Conservation (phyloP, 2,797 vertebrate genomes). For the Cynopterus sphinx region DNA sequence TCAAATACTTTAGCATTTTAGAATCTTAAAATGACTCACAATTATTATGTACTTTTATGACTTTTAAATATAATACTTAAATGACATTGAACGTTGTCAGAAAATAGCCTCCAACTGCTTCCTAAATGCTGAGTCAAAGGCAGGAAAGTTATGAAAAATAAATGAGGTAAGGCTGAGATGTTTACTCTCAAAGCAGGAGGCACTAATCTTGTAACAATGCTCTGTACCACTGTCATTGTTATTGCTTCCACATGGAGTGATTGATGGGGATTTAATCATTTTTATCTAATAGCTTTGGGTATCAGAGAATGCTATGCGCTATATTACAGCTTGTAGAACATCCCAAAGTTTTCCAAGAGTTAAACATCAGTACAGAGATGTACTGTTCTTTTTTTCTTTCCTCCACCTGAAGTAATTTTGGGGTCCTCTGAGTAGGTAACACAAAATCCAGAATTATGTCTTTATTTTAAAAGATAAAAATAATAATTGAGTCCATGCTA, state of each 20-base stretch:
- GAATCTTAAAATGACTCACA: constrained; percentile 48
- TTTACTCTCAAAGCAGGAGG: constrained; percentile 82
- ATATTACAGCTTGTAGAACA: background rate
- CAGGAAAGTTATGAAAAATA: constrained; percentile 83
- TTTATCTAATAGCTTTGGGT: constrained; percentile 47
- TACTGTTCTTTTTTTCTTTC: background rate
- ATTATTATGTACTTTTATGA: constrained; percentile 49
- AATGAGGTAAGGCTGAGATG: constrained; percentile 83
- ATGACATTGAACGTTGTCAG: constrained; percentile 44
- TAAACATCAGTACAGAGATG: background rate
- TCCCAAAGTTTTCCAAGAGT: background rate
- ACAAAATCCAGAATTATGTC: background rate
- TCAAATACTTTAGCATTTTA: constrained; percentile 45
- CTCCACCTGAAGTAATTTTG: background rate
- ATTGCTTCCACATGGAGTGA: constrained; percentile 61
- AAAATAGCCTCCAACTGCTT: constrained; percentile 80
- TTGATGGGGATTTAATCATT: constrained; percentile 65
- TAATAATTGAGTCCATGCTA: background rate
- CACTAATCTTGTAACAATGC: constrained; percentile 83
- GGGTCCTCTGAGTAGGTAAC: background rate
- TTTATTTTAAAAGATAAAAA: background rate
- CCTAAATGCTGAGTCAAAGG: constrained; percentile 83
- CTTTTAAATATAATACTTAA: constrained; percentile 46
- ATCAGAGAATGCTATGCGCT: background rate
- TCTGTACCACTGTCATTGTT: constrained; percentile 81